A percentile compares a stretch with the other conserved stretches of the same genome.
Evolutionary conservation across 2,797 vertebrate species (phyloP).

Genomic region (Manis pentadactyla): DNA sequence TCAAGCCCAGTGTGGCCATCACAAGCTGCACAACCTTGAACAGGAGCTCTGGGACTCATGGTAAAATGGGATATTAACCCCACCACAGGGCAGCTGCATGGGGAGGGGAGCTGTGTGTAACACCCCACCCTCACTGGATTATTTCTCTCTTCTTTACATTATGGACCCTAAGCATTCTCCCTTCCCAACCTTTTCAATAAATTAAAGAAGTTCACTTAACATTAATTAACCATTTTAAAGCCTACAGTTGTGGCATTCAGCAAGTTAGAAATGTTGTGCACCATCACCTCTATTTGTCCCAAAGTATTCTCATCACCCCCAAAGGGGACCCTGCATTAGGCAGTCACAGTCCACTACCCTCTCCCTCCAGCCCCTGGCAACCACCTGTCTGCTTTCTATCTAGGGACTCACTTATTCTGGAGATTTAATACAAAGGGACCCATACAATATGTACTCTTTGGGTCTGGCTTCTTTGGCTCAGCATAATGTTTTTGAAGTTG

Average conservation of each 20-base stretch:
- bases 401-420: not conserved
- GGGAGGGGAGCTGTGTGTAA: rapidly evolving
- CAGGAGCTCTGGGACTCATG: not conserved
- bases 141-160: not conserved
- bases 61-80: not conserved
- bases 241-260: rapidly evolving
- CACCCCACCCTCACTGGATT: rapidly evolving
- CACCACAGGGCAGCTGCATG: rapidly evolving
- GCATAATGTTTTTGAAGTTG: too few relatives aligned
- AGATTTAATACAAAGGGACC: rapidly evolving
- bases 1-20: not conserved
- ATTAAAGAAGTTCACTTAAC: not conserved
- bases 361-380: not conserved
- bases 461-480: not conserved
- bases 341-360: rapidly evolving
- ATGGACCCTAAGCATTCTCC: rapidly evolving
- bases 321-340: too few relatives aligned
- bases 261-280: rapidly evolving
- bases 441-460: rapidly evolving
- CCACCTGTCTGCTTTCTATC: too few relatives aligned
- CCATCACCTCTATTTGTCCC: not conserved
- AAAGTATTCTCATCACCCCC: not conserved
- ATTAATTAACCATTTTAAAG: too few relatives aligned
- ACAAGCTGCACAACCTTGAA: not conserved
- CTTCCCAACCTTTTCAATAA: not conserved